Evolutionary conservation across 2,888 invertebrate genomes (phyloP), one percentile per base, ranked within the genome.

Genomic region (Meteorus colon): DNA sequence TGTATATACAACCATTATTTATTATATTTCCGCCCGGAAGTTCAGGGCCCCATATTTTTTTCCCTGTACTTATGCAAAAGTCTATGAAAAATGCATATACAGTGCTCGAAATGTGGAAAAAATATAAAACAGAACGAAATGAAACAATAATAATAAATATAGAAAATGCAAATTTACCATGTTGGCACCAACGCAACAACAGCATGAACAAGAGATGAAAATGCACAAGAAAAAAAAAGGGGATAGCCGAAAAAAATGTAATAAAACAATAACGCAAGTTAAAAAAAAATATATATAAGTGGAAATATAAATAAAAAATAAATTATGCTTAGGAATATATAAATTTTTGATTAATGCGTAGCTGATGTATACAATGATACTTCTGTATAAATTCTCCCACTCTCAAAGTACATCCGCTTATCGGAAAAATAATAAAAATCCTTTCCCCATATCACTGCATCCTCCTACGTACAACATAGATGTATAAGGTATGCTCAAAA

Each of bases 391-490:
- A 48, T 5, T n/a, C 16, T n/a, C 48, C 16, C n/a, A 24, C 19
- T 19, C 19, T 24, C n/a, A n/a, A 55, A 55, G 55, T 55, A 55
- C 55, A 55, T 55, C 55, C 19, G 55, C 19, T 55, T 65, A 65
- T 65, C 37, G 65, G 65, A 65, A 65, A 65, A 65, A 65, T 65
- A 65, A 65, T 65, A 65, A 65, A 65, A 65, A 65, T 34, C 37
- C 37, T 37, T 19, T 41, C 5, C 29, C 19, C 37, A 41, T 41
- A n/a, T 37, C 19, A 34, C 34, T 65, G 65, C 19, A 37, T 24
- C 37, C 55, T 48, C 5, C n/a, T 45, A 48, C 19, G 37, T 24
- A 55, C 5, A 55, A 55, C 10, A 55, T 8, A 19, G 19, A 55
- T 55, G n/a, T 19, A 55, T 55, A 55, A 24, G n/a, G n/a, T 55